Percentiles rank a stretch among this genome's conserved stretches.
phyloP scores from a whole-genome alignment of 2,797 vertebrate genomes.

The Babyrousa celebensis region DNA sequence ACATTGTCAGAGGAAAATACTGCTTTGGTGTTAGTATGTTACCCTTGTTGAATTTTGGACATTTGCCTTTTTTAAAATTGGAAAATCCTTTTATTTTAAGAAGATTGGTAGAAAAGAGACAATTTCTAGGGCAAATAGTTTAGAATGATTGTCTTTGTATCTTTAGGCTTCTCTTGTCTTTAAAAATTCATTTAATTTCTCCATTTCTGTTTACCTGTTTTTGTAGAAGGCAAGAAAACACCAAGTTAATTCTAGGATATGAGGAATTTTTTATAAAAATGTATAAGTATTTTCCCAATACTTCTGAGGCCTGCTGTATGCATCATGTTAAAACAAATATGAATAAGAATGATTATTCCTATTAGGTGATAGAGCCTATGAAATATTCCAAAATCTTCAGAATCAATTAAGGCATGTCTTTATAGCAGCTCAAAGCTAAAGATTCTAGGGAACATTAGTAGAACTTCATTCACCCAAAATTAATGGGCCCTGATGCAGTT shows the following conservation, averaged over 20 bases:
- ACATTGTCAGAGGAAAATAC: constrained; percentile 57
- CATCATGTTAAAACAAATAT: background rate
- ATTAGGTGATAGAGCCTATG: constrained; percentile 26
- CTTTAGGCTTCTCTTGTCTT: constrained; percentile 44
- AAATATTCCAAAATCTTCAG: constrained; percentile 48
- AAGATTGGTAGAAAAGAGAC: background rate
- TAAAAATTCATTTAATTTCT: constrained; percentile 26
- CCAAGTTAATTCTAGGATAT: background rate
- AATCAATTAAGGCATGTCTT: constrained; percentile 59
- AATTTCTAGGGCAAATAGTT: constrained; percentile 20
- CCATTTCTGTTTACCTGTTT: constrained; percentile 4
- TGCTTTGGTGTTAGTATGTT: constrained; percentile 8
- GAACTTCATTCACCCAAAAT: constrained; percentile 41
- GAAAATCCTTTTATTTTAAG: constrained; percentile 24
- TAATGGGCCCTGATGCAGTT: background rate
- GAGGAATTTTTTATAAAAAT: background rate
- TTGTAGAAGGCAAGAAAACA: constrained; percentile 13
- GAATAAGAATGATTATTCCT: background rate
- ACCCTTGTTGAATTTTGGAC: constrained; percentile 15
- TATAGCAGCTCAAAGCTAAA: constrained; percentile 43
- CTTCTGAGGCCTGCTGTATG: background rate
- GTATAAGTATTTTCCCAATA: background rate
- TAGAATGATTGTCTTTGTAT: background rate
- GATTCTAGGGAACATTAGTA: background rate
- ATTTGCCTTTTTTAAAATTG: background rate